Percentiles rank a stretch among this genome's conserved stretches.
Conservation (phyloP, 2,113 vertebrate species). For the Cygnus buccinator region DNA sequence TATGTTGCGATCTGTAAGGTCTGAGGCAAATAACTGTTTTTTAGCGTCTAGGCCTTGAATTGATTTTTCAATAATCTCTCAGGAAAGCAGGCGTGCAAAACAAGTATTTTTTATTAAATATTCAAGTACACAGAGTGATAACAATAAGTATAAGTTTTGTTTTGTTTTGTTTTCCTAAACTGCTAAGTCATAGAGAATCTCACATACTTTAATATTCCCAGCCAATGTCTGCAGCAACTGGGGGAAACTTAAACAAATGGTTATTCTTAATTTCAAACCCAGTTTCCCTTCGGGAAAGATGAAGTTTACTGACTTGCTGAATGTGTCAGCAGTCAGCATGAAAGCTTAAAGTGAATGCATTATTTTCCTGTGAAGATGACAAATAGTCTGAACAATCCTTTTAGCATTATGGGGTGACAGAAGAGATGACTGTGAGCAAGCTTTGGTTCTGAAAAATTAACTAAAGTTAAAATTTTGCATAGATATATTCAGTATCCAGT, state of each 20-base stretch:
- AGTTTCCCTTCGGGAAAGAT: background rate
- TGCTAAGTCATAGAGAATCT: background rate
- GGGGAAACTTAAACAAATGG: background rate
- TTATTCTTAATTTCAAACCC: background rate
- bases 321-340: background rate
- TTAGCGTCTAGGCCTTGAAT: background rate
- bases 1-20: background rate
- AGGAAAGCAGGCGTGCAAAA: background rate
- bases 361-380: background rate
- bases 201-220: background rate
- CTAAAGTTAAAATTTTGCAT: background rate
- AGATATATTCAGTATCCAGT: background rate
- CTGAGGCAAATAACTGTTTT: background rate
- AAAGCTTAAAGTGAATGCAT: background rate
- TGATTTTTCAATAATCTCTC: background rate
- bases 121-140: background rate
- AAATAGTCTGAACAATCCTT: background rate
- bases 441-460: background rate
- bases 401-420: background rate
- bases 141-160: background rate
- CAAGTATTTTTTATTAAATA: background rate
- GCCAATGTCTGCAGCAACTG: background rate
- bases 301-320: background rate
- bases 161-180: background rate
- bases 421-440: background rate